Conservation (phyloP, 2,888 invertebrate genomes). For the Pterostichus madidus region DNA sequence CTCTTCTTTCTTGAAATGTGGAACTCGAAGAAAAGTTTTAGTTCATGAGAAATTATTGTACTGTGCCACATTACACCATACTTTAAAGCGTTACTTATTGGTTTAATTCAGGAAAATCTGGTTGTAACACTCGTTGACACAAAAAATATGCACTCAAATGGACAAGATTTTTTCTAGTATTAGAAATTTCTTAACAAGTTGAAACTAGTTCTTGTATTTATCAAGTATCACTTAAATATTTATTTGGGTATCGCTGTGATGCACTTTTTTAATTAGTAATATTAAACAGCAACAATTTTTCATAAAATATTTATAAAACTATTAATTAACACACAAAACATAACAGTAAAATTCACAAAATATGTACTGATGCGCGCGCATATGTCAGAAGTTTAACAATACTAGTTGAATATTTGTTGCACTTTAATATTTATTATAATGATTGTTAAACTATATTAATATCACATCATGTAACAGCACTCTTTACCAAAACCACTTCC, state of each 20-base stretch:
- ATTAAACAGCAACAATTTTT: slow-evolving; percentile 22
- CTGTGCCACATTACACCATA: slow-evolving; percentile 65
- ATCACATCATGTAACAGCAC: slow-evolving; percentile 5
- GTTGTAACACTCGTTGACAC: slow-evolving; percentile 39
- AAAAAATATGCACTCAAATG: slow-evolving; percentile 53
- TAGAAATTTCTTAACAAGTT: slow-evolving; percentile 37
- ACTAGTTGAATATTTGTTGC: slow-evolving; percentile 29
- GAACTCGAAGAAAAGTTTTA: slow-evolving; percentile 64
- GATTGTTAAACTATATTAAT: neutral
- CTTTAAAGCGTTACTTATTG: slow-evolving; percentile 43
- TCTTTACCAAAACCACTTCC: slow-evolving; percentile 45
- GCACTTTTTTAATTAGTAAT: slow-evolving; percentile 1
- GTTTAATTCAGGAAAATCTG: slow-evolving; percentile 52
- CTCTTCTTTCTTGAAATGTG: slow-evolving; percentile 38
- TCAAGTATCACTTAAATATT: slow-evolving; percentile 14
- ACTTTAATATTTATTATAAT: slow-evolving; percentile 14
- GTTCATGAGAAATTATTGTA: slow-evolving; percentile 60
- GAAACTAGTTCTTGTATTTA: neutral
- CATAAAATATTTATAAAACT: slow-evolving; percentile 44
- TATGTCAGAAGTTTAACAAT: slow-evolving; percentile 55
- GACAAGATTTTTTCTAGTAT: slow-evolving; percentile 37
- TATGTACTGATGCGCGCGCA: slow-evolving; percentile 62
- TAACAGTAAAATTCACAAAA: slow-evolving; percentile 66
- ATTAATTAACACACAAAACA: slow-evolving; percentile 61
- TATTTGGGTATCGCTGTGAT: neutral